Evolutionary conservation across 2,888 invertebrate species (phyloP).

Genomic region (Galerucella calmariensis): DNA sequence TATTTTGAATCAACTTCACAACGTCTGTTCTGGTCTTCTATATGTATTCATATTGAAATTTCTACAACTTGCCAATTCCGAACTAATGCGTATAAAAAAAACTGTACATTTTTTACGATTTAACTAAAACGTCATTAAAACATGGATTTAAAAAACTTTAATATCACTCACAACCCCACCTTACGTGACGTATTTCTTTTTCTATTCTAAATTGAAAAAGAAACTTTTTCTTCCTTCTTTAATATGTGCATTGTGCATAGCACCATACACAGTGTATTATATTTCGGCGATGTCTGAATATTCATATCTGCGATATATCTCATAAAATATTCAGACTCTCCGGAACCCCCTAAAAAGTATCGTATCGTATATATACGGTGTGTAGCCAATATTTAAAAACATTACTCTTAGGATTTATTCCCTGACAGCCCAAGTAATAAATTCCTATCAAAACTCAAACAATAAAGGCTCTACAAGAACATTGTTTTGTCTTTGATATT

Average conservation of each 20-base stretch:
- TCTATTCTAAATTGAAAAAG: background rate
- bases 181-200: background rate
- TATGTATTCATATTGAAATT: slow-evolving; percentile 36
- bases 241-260: background rate
- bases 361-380: slow-evolving; percentile 19
- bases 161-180: background rate
- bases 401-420: slow-evolving; percentile 59
- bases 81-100: too few species aligned
- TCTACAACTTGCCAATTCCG: slow-evolving; percentile 19
- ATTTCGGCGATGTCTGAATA: slow-evolving; percentile 16
- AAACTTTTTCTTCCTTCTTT: background rate
- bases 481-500: slow-evolving; percentile 49
- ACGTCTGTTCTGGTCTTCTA: slow-evolving; percentile 28
- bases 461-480: slow-evolving; percentile 50
- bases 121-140: too few species aligned
- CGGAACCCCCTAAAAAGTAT: slow-evolving; percentile 23
- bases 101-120: too few species aligned
- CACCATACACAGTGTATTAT: background rate
- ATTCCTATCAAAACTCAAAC: slow-evolving; percentile 60
- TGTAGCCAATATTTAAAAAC: slow-evolving; percentile 52
- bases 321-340: slow-evolving; percentile 33
- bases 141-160: too few species aligned
- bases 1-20: slow-evolving; percentile 40
- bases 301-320: slow-evolving; percentile 29
- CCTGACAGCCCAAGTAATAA: slow-evolving; percentile 58